Evolutionary conservation across 2,797 vertebrate species (phyloP), one percentile per base, ranked within the genome.

Genomic region (Sebastes aleutianus): DNA sequence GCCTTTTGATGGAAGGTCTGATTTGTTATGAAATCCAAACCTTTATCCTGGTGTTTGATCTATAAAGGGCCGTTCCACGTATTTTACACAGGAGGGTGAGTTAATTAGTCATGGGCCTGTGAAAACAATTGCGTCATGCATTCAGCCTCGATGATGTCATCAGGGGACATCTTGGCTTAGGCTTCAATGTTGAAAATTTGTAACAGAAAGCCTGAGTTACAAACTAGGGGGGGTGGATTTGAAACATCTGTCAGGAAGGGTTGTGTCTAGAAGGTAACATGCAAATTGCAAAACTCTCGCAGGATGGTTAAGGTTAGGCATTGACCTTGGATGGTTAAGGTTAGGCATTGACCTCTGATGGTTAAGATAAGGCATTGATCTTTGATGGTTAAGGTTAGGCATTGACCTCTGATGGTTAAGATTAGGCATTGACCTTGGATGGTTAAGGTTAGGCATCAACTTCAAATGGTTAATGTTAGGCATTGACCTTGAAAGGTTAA

Each of bases 21-120:
- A 82, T 82, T 70, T 67, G 43, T 58, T 78, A n/a, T 65, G 62
- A 89, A 84, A 87, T 63, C 54, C 29, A 47, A 77, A 64, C 20
- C 20, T 47, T 66, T 70, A 43, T 79, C 59, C 71, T 3, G 39
- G 16, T 58, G 27, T 88, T 76, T 84, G 31, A 84, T 83, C 69
- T 80, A 71, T 36, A 85, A 82, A 80, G 62, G 56, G 59, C 12
- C 47, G 18, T 29, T 71, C 20, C 63, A 6, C 6, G 16, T 20
- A 61, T 53, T 71, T 73, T 72, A 68, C 59, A 69, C 53, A 29
- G 14, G 20, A 20, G 36, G 64, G 31, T 53, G n/a, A 69, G 43
- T 36, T 71, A 68, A 26, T 5, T 69, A 59, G 47, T 72, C 58
- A 67, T 13, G 62, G 16, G 20, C 12, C 36, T 20, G 20, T 61